phyloP scores from a whole-genome alignment of 2,797 vertebrate species.

The Adrianichthys oophorus region DNA sequence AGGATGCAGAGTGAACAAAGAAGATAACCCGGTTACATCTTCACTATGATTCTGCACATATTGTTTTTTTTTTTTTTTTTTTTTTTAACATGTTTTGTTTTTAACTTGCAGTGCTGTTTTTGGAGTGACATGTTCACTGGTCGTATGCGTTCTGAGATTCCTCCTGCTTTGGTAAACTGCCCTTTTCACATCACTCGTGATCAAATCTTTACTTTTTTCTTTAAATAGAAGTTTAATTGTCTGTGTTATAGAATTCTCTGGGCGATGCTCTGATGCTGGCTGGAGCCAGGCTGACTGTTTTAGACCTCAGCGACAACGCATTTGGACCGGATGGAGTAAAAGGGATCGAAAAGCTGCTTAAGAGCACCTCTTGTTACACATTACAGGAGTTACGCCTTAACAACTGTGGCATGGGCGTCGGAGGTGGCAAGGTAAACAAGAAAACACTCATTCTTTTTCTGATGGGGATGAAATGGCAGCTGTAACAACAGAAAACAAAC shows the following conservation, averaged over 20 bases:
- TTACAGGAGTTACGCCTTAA: conserved; percentile 91
- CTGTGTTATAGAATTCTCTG: conserved; percentile 80
- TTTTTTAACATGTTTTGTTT: conserved; percentile 2
- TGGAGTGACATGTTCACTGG: conserved; percentile 99
- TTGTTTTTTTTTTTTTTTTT: background rate
- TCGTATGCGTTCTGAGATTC: conserved; percentile 93
- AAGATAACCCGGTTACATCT: no score
- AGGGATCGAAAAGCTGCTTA: conserved; percentile 90
- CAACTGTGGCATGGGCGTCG: conserved; percentile 99
- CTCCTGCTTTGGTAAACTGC: conserved; percentile 86
- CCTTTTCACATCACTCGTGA: background rate
- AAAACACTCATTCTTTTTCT: background rate
- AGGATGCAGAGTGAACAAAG: no score
- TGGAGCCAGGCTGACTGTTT: conserved; percentile 86
- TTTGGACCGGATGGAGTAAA: conserved; percentile 95
- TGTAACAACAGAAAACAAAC: no score
- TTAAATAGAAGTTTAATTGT: background rate
- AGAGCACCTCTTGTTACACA: conserved; percentile 87
- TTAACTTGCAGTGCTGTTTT: conserved; percentile 84
- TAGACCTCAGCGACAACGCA: conserved; percentile 97
- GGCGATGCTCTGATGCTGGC: conserved; percentile 90
- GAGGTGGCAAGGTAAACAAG: conserved; percentile 89
- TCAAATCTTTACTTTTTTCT: background rate
- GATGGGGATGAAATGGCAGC: no score
- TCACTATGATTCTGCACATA: no score